A percentile compares a stretch with the other conserved stretches of the same genome.
Evolutionary conservation across 2,113 vertebrate genomes (phyloP).

Genomic region (Pangasianodon hypophthalmus): DNA sequence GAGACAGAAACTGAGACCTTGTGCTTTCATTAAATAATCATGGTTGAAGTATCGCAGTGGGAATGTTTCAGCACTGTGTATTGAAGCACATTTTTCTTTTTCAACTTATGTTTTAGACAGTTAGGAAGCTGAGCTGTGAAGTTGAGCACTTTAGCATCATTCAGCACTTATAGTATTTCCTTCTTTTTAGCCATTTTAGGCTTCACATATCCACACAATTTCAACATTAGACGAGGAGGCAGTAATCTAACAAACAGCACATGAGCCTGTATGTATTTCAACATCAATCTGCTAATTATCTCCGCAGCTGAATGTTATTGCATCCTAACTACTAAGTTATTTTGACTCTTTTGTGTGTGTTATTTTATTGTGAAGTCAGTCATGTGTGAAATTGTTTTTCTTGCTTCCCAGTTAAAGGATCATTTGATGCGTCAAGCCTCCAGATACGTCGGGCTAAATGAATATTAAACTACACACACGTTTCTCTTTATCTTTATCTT

Average conservation of each 20-base stretch:
- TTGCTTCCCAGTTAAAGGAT: conserved; percentile 59
- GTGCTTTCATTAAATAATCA: conserved; percentile 74
- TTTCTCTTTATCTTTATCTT: conserved; percentile 45
- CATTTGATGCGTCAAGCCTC: conserved; percentile 61
- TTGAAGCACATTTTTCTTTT: background rate
- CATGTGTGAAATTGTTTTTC: conserved; percentile 73
- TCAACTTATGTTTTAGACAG: background rate
- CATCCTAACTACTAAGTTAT: conserved; percentile 36
- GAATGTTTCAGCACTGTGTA: background rate
- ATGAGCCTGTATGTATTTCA: conserved; percentile 56
- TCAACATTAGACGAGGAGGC: conserved; percentile 18
- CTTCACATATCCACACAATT: background rate
- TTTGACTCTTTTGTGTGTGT: conserved; percentile 25
- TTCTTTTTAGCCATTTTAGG: background rate
- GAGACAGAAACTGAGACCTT: conserved; percentile 67
- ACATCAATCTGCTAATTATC: conserved; percentile 64
- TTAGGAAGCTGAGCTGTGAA: background rate
- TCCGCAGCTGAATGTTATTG: conserved; percentile 57
- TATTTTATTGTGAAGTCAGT: conserved; percentile 61
- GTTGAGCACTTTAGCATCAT: background rate
- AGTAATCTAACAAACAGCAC: conserved; percentile 55
- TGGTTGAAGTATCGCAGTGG: conserved; percentile 63
- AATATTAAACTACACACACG: conserved; percentile 58
- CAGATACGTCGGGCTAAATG: conserved; percentile 57
- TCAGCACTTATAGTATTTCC: background rate